These are phyloP conservation scores for Gnathonemus echidnorhynchus DNA, from an alignment of 2,113 vertebrate species.

Conservation along the genomic window DNA sequence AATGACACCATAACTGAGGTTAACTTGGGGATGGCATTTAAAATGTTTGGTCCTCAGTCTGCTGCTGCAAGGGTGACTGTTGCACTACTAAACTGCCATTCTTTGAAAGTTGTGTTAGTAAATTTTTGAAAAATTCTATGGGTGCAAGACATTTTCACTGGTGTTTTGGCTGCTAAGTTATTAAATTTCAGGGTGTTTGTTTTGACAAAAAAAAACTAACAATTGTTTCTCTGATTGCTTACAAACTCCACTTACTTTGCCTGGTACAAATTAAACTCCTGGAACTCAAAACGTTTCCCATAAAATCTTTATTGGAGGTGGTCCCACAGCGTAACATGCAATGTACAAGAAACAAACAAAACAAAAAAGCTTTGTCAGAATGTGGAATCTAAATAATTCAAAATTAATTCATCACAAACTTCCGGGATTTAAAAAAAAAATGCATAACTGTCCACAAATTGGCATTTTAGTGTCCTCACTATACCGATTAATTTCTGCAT, in stretches of 20 bases:
- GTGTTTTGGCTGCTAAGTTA: background rate
- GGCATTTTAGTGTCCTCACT: background rate
- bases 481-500: background rate
- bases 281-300: conserved; percentile 35
- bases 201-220: background rate
- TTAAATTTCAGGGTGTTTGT: background rate
- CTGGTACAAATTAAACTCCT: background rate
- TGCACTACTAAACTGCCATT: background rate
- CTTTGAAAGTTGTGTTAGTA: background rate
- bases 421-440: conserved; percentile 1
- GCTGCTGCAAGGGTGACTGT: background rate
- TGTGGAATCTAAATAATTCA: conserved; percentile 11
- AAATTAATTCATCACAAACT: background rate
- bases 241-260: background rate
- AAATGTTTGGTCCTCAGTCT: background rate
- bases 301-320: conserved; percentile 66
- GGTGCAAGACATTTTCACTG: background rate
- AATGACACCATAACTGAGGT: background rate
- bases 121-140: background rate
- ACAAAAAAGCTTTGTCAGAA: background rate
- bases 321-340: conserved; percentile 47
- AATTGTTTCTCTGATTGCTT: background rate
- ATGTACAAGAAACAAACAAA: conserved; percentile 27
- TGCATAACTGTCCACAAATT: conserved; percentile 9
- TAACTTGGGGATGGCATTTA: background rate